Conservation (phyloP, 2,888 invertebrate genomes). For the Limnephilus rhombicus region DNA sequence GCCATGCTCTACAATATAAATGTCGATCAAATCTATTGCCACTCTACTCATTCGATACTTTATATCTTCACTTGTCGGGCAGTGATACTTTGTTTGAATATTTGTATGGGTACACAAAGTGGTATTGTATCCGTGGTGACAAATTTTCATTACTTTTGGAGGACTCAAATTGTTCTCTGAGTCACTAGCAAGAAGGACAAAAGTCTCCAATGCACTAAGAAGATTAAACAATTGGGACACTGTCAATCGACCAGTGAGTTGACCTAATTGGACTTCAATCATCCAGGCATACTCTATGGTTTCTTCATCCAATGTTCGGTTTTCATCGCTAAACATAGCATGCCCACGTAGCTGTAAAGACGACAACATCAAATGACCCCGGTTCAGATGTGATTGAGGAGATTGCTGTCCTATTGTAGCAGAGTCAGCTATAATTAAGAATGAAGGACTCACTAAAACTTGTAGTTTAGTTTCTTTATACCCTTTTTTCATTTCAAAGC, state of each 20-base stretch:
- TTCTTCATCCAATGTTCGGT: constrained; percentile 93
- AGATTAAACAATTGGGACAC: constrained; percentile 93
- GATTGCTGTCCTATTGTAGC: constrained; percentile 82
- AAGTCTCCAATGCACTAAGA: constrained; percentile 92
- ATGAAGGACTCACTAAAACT: constrained; percentile 91
- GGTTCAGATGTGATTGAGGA: constrained; percentile 79
- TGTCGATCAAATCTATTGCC: constrained; percentile 91
- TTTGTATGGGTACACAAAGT: constrained; percentile 84
- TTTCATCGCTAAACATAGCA: constrained; percentile 97
- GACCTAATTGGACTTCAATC: constrained; percentile 95
- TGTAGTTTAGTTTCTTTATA: constrained; percentile 95
- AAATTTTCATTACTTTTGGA: constrained; percentile 87
- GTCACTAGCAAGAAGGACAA: constrained; percentile 90
- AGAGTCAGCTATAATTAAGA: constrained; percentile 87
- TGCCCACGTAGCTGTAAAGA: constrained; percentile 94
- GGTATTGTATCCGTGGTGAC: constrained; percentile 87
- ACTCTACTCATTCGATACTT: constrained; percentile 96
- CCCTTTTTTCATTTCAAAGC: constrained; percentile 98
- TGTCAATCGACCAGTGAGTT: constrained; percentile 93
- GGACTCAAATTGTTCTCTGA: constrained; percentile 93
- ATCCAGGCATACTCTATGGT: constrained; percentile 99
- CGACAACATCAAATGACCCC: constrained; percentile 91
- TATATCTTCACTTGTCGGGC: constrained; percentile 89
- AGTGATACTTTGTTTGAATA: constrained; percentile 83
- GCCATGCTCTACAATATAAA: constrained; percentile 93